Conservation (phyloP, 2,113 vertebrate species). For the Baryphthengus martii region DNA sequence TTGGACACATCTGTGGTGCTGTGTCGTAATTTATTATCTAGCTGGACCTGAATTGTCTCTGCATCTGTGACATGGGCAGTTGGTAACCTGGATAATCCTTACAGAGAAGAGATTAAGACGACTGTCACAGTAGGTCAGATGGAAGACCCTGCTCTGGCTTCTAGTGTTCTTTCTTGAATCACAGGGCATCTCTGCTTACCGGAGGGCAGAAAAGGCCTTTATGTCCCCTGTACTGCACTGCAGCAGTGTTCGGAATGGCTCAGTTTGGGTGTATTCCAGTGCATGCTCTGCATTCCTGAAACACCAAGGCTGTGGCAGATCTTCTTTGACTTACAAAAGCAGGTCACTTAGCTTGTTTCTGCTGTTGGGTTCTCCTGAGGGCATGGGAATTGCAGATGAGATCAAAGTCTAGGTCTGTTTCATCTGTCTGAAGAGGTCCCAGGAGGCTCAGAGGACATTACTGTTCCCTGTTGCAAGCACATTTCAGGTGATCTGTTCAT, state of each 20-base stretch:
- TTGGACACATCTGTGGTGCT: neutral
- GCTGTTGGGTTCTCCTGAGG: neutral
- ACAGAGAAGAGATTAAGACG: neutral
- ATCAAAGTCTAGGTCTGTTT: neutral
- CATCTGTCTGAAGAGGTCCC: accelerated
- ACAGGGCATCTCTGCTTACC: neutral
- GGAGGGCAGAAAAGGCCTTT: neutral
- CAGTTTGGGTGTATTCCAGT: neutral
- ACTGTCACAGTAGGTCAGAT: neutral
- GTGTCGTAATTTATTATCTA: neutral
- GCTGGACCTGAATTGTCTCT: neutral
- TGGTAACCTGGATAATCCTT: neutral
- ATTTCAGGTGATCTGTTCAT: neutral
- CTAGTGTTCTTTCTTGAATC: neutral
- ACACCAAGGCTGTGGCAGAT: neutral
- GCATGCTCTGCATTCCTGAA: neutral
- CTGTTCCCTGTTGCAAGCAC: neutral
- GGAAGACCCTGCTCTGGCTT: neutral
- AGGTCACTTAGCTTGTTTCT: neutral
- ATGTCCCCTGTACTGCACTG: too few relatives aligned
- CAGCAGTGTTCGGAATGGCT: neutral
- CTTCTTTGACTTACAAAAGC: neutral
- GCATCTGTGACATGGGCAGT: neutral
- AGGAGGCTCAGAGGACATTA: neutral
- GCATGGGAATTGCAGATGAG: neutral